Base-by-base conservation (phyloP, 92 coral and sea anemone genomes). In the Porites divaricata region DNA sequence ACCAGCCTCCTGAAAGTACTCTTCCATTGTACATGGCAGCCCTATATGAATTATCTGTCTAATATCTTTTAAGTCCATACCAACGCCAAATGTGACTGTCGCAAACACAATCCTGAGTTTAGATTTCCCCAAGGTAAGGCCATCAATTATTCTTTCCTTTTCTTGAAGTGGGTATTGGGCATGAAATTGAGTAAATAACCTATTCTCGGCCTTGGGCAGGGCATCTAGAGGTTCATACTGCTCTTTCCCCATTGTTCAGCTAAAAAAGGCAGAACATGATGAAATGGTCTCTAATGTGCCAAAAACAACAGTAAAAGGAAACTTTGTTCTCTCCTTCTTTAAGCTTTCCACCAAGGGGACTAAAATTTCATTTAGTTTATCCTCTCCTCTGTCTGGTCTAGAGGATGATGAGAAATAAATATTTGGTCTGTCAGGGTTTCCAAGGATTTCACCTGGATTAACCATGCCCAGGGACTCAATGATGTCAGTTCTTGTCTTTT, bases 1-100 rank as follows among this genome's bases (percentile, higher is more conserved):
- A 2, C 91, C 92, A 13, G 94, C 87, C 72, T 92, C 95, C 49
- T 92, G 95, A 61, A 81, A 89, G 75, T 77, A 89, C 78, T 92
- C 91, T 54, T 92, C 95, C 67, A 89, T 78, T 28, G 85, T 78
- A 20, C 68, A 65, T 17, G 95, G 93, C 10, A 89, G 89, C 11
- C 95, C 93, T 20, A 89, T 87, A 76, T 92, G 95, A 13, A 92
- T 78, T 13, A 92, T 66, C 11, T 81, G 90, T 57, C 85, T 58
- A 19, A 92, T 84, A 17, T 86, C 15, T 11, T 52, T 25, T 25
- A 78, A 54, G 74, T 92, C 96, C 26, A 90, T 16, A 28, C 41
- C 41, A 28, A 28, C 41, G 17, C 96, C 93, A 70, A 93, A 93
- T 66, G 93, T 91, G 12, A 93, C 90, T 51, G 96, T 93, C 25